Evolutionary conservation across 2,113 vertebrate genomes (phyloP).

Genomic region (Thunnus thynnus): DNA sequence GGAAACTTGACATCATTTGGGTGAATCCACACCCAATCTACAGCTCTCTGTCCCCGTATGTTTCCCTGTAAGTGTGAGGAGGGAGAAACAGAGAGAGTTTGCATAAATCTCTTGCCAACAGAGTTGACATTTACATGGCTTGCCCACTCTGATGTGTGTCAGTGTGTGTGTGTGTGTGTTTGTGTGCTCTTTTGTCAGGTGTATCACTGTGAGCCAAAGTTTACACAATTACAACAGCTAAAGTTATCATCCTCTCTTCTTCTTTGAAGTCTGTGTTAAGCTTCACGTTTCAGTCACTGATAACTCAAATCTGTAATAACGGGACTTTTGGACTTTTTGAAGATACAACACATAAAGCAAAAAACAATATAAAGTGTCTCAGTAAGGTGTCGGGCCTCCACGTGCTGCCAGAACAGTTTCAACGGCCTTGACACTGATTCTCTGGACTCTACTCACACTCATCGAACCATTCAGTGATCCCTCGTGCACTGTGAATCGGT

Average conservation of each 20-base stretch:
- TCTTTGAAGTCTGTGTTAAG: no score
- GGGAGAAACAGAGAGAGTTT: constrained; percentile 29
- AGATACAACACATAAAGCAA: no score
- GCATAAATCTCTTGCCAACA: constrained; percentile 59
- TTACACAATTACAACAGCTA: not conserved
- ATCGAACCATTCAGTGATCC: no score
- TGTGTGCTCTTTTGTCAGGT: not conserved
- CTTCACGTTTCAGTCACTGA: not conserved
- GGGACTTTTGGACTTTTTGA: not conserved
- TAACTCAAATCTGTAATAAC: no score
- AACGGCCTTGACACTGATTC: no score
- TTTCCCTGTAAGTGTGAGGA: not conserved
- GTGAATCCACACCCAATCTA: constrained; percentile 6
- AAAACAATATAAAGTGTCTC: no score
- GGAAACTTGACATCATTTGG: not conserved
- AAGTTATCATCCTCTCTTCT: not conserved
- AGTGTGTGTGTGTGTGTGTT: no score
- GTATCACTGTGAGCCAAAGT: not conserved
- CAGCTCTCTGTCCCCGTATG: not conserved
- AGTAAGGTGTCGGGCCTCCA: no score
- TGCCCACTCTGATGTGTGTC: constrained; percentile 1
- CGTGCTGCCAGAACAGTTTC: no score
- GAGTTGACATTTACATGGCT: constrained; percentile 65
- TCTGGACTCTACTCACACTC: no score
- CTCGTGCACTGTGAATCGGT: no score